Evolutionary conservation across 1,140 invertebrate genomes (phyloP).

Genomic region (Aphaenogaster floridana): DNA sequence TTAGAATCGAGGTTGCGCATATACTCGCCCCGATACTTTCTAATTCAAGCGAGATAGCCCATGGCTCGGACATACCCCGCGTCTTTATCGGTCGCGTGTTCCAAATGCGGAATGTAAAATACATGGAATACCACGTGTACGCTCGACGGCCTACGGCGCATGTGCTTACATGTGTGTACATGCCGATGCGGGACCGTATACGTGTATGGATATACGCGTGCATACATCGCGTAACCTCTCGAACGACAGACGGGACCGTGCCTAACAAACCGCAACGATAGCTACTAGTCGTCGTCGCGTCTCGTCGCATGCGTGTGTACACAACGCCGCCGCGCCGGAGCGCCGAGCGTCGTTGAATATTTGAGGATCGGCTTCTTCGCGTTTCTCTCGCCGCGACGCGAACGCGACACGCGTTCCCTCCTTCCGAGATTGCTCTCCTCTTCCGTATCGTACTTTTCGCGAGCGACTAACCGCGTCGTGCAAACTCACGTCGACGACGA

Average conservation of each 20-base stretch:
- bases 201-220: neutral
- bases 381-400: slow-evolving; percentile 31
- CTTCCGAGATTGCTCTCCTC: slow-evolving; percentile 34
- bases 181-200: neutral
- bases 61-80: neutral
- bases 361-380: slow-evolving; percentile 75
- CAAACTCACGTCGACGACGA: slow-evolving; percentile 36
- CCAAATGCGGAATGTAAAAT: slow-evolving; percentile 37
- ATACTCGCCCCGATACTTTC: neutral
- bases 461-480: slow-evolving; percentile 63
- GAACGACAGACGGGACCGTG: slow-evolving; percentile 70
- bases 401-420: slow-evolving; percentile 4
- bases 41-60: neutral
- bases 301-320: slow-evolving; percentile 7
- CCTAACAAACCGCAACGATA: slow-evolving; percentile 83
- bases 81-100: slow-evolving; percentile 15
- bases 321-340: neutral
- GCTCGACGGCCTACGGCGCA: neutral
- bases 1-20: neutral
- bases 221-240: slow-evolving; percentile 66
- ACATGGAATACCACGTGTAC: slow-evolving; percentile 24
- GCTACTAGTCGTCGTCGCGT: slow-evolving; percentile 74
- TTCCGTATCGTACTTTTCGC: slow-evolving; percentile 46
- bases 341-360: slow-evolving; percentile 75
- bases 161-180: slow-evolving; percentile 35